phyloP scores from a whole-genome alignment of 2,113 vertebrate genomes.

The Lipotes vexillifer region DNA sequence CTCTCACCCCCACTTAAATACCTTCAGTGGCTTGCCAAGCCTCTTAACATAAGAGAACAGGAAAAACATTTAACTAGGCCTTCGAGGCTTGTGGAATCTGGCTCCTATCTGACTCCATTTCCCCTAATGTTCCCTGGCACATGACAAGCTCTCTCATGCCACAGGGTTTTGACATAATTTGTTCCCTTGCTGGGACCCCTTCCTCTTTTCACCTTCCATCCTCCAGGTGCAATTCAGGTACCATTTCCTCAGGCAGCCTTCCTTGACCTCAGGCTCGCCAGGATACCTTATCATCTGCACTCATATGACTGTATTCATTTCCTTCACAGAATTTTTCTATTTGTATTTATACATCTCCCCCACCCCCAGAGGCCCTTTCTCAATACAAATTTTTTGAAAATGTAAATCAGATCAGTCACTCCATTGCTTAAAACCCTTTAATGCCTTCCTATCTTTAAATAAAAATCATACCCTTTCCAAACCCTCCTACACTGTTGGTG shows the following conservation, averaged over 20 bases:
- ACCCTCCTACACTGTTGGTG: no score
- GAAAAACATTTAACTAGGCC: background rate
- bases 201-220: background rate
- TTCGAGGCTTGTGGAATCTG: background rate
- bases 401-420: background rate
- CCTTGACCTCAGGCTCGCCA: background rate
- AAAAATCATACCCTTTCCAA: background rate
- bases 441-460: background rate
- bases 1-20: background rate
- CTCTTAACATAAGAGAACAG: background rate
- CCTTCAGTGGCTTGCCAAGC: background rate
- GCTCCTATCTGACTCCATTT: background rate
- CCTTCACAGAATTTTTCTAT: background rate
- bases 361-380: background rate
- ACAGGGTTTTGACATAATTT: background rate
- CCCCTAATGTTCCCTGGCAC: background rate
- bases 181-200: background rate
- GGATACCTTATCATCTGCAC: background rate
- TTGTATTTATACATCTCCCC: background rate
- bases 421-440: background rate
- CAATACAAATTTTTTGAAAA: background rate
- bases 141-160: background rate
- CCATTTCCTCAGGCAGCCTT: background rate
- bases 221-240: background rate
- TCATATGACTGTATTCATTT: background rate